A percentile compares a stretch with the other conserved stretches of the same genome.
Conservation (phyloP, 1,140 invertebrate genomes). For the Tribolium madens region DNA sequence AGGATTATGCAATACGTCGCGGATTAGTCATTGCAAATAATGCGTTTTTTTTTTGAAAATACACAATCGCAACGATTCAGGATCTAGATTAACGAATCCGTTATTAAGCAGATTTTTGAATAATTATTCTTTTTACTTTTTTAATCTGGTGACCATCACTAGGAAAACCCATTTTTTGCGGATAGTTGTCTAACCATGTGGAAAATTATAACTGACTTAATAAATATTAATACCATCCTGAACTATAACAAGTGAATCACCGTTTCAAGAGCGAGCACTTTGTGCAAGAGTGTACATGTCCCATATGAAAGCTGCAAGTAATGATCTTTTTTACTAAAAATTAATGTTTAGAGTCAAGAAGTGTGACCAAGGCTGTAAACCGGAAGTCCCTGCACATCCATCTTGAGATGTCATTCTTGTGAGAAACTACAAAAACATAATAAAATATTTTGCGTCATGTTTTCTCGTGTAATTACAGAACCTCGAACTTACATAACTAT, state of each 20-base stretch:
- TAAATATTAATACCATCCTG: neutral
- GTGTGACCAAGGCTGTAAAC: conserved; percentile 63
- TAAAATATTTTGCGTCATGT: conserved; percentile 52
- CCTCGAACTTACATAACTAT: conserved; percentile 47
- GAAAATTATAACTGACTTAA: conserved; percentile 1
- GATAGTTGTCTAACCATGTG: conserved; percentile 9
- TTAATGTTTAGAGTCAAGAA: conserved; percentile 59
- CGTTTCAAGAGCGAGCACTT: neutral
- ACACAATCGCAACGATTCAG: neutral
- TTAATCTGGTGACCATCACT: neutral
- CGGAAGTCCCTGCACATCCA: conserved; percentile 62
- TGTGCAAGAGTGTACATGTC: neutral
- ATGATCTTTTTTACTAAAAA: conserved; percentile 57
- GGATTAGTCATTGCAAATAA: conserved; percentile 23
- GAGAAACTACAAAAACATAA: conserved; percentile 62
- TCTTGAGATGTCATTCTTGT: conserved; percentile 65
- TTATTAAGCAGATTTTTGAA: conserved; percentile 6
- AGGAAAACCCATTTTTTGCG: conserved; percentile 10
- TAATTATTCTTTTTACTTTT: neutral
- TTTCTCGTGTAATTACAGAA: conserved; percentile 50
- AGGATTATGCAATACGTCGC: conserved; percentile 47
- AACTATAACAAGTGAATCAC: neutral
- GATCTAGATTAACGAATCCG: neutral
- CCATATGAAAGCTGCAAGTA: conserved; percentile 42
- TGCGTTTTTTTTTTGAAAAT: conserved; percentile 1